Base-by-base conservation (phyloP, 2,797 vertebrate species). In the Cossypha niveicapilla region DNA sequence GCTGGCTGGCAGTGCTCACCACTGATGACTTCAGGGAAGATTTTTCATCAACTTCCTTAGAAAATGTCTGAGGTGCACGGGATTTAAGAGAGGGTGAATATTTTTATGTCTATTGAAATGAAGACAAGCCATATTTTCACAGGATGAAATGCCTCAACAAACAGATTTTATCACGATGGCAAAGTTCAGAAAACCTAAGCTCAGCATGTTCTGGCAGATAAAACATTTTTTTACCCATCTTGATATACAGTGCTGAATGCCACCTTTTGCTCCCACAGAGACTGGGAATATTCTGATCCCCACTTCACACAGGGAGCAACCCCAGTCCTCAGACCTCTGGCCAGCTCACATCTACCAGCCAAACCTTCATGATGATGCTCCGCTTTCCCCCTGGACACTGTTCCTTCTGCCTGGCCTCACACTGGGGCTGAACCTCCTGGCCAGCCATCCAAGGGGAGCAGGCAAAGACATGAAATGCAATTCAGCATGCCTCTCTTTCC, bases 11-110 rank as follows among this genome's bases (percentile, higher is more conserved):
- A 3, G 97, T 94, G 54, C 96, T 97, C 42, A 98, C 73, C n/a
- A 98, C 97, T 0, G 97, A 97, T 5, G 97, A 97, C 93, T 98
- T 99, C 91, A 99, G 97, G 8, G 97, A 98, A 30, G 97, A 98
- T 89, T 97, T 98, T 58, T 94, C 90, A 93, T 98, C 98, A 42
- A 98, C 53, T 87, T 98, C 98, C 96, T 99, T 99, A 50, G 96
- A 97, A 93, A 99, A 98, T 65, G 96, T 95, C 99, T 99, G 37
- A 27, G 16, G 17, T 18, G 16, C 24, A 81, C 0, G 1, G 18
- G 22, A 87, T 92, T 87, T 54, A 76, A 67, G 11, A 87, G 9
- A 74, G 10, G 2, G 44, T 47, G 61, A 92, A 65, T 66, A 91
- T 54, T 74, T 48, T 34, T 7, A 0, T 7, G 39, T 44, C 7